phyloP scores from a whole-genome alignment of 2,888 invertebrate genomes.

The Esperia sulphurella region DNA sequence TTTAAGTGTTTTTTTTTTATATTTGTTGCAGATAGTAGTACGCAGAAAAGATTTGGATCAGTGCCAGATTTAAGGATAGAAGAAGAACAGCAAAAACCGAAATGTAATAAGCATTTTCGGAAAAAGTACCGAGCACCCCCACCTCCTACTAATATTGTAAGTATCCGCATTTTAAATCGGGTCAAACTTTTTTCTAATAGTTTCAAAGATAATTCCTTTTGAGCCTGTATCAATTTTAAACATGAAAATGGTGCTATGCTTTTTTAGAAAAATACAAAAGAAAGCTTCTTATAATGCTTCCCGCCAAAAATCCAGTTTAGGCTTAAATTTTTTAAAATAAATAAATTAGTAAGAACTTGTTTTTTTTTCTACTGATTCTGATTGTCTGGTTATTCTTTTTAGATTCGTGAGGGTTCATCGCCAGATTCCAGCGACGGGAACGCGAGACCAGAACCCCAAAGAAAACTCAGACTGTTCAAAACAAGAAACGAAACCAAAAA shows the following conservation, averaged over 20 bases:
- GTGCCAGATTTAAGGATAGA: constrained; percentile 84
- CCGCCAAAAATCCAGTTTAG: no score
- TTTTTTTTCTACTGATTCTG: not conserved
- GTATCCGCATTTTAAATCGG: constrained; percentile 12
- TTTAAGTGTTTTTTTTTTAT: not conserved
- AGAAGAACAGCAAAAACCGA: constrained; percentile 58
- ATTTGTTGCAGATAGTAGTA: constrained; percentile 42
- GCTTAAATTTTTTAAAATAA: no score
- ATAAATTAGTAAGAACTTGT: no score
- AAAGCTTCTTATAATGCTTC: no score
- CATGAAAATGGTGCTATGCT: no score
- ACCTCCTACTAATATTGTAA: constrained; percentile 72
- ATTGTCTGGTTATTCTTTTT: constrained; percentile 13
- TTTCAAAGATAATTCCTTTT: no score
- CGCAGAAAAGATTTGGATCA: constrained; percentile 83
- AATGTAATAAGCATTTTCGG: constrained; percentile 78
- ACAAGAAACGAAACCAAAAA: constrained; percentile 86
- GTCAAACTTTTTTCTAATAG: no score
- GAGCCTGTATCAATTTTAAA: no score
- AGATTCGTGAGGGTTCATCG: constrained; percentile 76
- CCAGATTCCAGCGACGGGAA: constrained; percentile 80
- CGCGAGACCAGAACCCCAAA: constrained; percentile 67
- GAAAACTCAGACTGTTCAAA: constrained; percentile 84
- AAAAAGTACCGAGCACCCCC: constrained; percentile 89
- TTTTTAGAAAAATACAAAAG: no score